Evolutionary conservation across 2,113 vertebrate species (phyloP), one percentile per base, ranked within the genome.

Genomic region (Urocolius indicus): DNA sequence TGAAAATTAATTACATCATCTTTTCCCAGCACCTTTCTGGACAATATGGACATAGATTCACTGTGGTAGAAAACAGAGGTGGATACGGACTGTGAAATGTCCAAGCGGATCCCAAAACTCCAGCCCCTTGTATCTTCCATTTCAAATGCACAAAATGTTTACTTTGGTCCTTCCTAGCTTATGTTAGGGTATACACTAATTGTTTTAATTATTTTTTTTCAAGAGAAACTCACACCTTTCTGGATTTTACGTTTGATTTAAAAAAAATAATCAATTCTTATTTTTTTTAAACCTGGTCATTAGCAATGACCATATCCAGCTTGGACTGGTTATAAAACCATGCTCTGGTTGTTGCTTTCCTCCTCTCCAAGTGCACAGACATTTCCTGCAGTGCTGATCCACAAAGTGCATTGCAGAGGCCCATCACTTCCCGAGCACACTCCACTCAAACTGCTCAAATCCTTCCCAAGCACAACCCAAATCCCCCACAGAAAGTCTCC

Each of bases 401-500:
- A 30, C 45, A 6, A 6, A 5, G 0, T 2, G 12, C 30, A 63
- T 27, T 57, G 24, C 55, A 57, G 84, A 30, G 46, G 15, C 54
- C 9, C 3, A 29, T 10, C 3, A 13, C 67, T 19, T 55, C 72
- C 57, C 16, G 0, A 49, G 67, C 43, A 14, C n/a, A 2, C 24
- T 22, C 38, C 55, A 66, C 27, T 2, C 79, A 27, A n/a, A 2
- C 79, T 26, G 43, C 78, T 34, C 16, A 4, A 61, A 61, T 1
- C 0, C 8, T 71, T 48, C 72, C 49, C 46, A 75, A 18, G 54
- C 51, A 59, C 12, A 1, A 30, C 26, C 36, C 7, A 38, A n/a
- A 52, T 68, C 54, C 59, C 48, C 76, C 66, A 55, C 5, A 4
- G 24, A 65, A 84, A 71, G 23, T 2, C 76, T 81, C 73, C 41